Evolutionary conservation across 2,113 vertebrate genomes (phyloP).

Genomic region (Gallinago jamesoni): DNA sequence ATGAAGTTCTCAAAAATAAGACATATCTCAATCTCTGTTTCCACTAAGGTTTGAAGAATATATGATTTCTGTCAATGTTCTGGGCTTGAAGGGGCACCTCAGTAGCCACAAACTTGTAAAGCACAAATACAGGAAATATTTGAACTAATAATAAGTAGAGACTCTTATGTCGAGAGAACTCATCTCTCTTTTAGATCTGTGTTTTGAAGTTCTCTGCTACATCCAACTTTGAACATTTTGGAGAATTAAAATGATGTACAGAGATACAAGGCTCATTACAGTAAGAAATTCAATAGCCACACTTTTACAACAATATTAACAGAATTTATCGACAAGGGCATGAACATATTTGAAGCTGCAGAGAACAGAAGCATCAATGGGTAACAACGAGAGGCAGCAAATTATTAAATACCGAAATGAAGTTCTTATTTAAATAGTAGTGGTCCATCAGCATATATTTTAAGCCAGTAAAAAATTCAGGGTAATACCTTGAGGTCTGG

Average conservation of each 20-base stretch:
- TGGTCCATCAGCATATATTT: not conserved
- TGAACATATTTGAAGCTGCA: not conserved
- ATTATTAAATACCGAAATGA: not conserved
- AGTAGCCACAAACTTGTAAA: not conserved
- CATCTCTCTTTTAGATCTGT: not conserved
- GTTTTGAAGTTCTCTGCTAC: not conserved
- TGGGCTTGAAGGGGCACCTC: not conserved
- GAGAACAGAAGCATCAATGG: not conserved
- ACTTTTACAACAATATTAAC: not conserved
- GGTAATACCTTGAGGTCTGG: not conserved
- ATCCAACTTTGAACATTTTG: not conserved
- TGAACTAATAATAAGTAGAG: not conserved
- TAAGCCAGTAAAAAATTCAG: not conserved
- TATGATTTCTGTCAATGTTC: fast-evolving
- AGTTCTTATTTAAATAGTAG: not conserved
- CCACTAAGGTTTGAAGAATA: not conserved
- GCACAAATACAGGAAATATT: not conserved
- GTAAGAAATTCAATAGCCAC: not conserved
- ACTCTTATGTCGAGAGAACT: not conserved
- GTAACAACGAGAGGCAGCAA: not conserved
- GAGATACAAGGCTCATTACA: not conserved
- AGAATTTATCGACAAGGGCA: not conserved
- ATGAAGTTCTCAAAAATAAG: not conserved
- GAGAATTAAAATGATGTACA: not conserved
- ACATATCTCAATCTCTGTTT: not conserved